phyloP scores from a whole-genome alignment of 2,888 invertebrate species.

The Apoderus coryli region DNA sequence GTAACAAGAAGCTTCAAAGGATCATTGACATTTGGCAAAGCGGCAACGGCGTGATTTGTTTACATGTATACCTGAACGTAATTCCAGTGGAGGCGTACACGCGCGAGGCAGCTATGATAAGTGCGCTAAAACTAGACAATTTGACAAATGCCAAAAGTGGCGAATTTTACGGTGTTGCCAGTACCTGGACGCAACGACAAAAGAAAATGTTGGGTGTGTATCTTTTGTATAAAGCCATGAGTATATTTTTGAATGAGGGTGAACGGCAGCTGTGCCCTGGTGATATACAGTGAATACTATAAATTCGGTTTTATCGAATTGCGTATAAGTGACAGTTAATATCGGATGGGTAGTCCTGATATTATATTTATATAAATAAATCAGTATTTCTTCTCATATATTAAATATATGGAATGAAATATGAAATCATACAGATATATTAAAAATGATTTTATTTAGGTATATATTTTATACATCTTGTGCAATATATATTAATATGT shows the following conservation, averaged over 20 bases:
- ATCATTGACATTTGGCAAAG: slow-evolving; percentile 81
- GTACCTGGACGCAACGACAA: slow-evolving; percentile 57
- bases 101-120: slow-evolving; percentile 88
- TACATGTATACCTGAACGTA: slow-evolving; percentile 82
- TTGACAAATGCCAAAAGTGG: slow-evolving; percentile 68
- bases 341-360: not conserved
- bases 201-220: slow-evolving; percentile 62
- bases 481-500: no score
- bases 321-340: no score
- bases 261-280: slow-evolving; percentile 73
- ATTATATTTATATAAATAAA: slow-evolving; percentile 1
- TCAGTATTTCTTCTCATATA: no score
- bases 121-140: slow-evolving; percentile 61
- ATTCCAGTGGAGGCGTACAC: slow-evolving; percentile 87
- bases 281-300: slow-evolving; percentile 42
- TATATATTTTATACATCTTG: no score
- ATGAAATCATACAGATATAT: no score
- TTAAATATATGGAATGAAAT: no score
- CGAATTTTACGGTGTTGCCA: slow-evolving; percentile 66
- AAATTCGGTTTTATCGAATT: no score
- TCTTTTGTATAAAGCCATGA: slow-evolving; percentile 66
- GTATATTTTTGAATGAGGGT: slow-evolving; percentile 75
- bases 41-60: slow-evolving; percentile 73
- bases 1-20: slow-evolving; percentile 51
- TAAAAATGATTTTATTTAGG: no score